phyloP scores from a whole-genome alignment of 2,888 invertebrate species.

The Psococerastis gibbosa region DNA sequence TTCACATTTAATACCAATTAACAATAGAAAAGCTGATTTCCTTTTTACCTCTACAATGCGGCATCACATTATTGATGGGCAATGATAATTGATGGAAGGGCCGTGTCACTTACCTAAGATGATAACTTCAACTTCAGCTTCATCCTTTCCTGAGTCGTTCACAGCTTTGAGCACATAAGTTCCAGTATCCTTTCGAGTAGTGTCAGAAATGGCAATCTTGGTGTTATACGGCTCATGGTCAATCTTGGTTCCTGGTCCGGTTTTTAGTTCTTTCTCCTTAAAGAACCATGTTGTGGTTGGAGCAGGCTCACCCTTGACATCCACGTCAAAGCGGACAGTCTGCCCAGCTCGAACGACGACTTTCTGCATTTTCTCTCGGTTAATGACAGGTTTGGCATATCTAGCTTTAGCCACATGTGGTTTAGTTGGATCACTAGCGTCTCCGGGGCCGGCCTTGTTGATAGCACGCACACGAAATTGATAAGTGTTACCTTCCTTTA shows the following conservation, averaged over 20 bases:
- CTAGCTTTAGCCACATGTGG: conserved; percentile 75
- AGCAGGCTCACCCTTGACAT: conserved; percentile 91
- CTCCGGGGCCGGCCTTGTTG: conserved; percentile 86
- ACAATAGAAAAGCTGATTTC: too few relatives aligned
- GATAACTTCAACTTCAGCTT: conserved; percentile 81
- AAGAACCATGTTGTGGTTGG: conserved; percentile 75
- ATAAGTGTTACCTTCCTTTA: conserved; percentile 80
- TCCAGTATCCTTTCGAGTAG: conserved; percentile 71
- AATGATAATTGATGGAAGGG: too few relatives aligned
- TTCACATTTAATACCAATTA: too few relatives aligned
- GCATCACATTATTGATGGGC: too few relatives aligned
- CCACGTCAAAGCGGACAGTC: conserved; percentile 77
- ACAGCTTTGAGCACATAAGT: conserved; percentile 80
- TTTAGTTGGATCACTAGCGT: conserved; percentile 75
- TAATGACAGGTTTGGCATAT: conserved; percentile 82
- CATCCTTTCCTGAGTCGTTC: conserved; percentile 84
- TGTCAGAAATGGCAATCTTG: conserved; percentile 58
- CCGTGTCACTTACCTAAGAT: conserved; percentile 41
- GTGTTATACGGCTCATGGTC: conserved; percentile 87
- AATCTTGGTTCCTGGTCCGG: conserved; percentile 47
- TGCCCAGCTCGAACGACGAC: conserved; percentile 81
- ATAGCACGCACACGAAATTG: conserved; percentile 90
- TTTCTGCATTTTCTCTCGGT: conserved; percentile 78
- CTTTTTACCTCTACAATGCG: too few relatives aligned
- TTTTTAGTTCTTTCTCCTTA: conserved; percentile 43